Evolutionary conservation across 2,888 invertebrate species (phyloP).

Genomic region (Octodonta nipae): DNA sequence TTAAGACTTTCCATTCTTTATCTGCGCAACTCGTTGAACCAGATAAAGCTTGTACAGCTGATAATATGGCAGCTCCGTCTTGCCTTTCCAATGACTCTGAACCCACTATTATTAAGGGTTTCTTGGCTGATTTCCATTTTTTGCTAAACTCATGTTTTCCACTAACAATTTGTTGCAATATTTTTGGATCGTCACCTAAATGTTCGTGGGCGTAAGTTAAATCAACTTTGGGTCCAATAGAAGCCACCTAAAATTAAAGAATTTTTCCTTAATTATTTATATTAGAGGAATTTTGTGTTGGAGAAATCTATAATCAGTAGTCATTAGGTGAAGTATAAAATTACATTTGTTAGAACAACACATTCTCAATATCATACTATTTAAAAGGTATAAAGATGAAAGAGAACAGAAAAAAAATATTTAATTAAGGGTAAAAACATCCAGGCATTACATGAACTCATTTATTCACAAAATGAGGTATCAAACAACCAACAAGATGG

Average conservation of each 20-base stretch:
- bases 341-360: too few relatives aligned
- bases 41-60: constrained; percentile 62
- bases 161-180: constrained; percentile 59
- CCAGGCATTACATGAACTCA: too few relatives aligned
- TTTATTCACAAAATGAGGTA: too few relatives aligned
- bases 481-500: too few relatives aligned
- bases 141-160: constrained; percentile 58
- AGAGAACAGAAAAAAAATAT: too few relatives aligned
- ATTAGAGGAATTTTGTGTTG: too few relatives aligned
- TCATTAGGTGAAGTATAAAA: too few relatives aligned
- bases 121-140: constrained; percentile 62
- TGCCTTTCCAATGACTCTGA: constrained; percentile 64
- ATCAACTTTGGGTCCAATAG: constrained; percentile 84
- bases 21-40: constrained; percentile 43
- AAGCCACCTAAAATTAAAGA: constrained; percentile 44
- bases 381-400: too few relatives aligned
- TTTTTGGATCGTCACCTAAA: constrained; percentile 65
- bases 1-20: constrained; percentile 63
- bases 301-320: too few relatives aligned
- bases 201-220: constrained; percentile 86
- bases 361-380: too few relatives aligned
- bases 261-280: too few relatives aligned
- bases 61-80: constrained; percentile 66
- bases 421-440: too few relatives aligned
- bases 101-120: constrained; percentile 84